A percentile compares a stretch with the other conserved stretches of the same genome.
phyloP scores from a whole-genome alignment of 2,797 vertebrate genomes.

The Gorsachius magnificus region DNA sequence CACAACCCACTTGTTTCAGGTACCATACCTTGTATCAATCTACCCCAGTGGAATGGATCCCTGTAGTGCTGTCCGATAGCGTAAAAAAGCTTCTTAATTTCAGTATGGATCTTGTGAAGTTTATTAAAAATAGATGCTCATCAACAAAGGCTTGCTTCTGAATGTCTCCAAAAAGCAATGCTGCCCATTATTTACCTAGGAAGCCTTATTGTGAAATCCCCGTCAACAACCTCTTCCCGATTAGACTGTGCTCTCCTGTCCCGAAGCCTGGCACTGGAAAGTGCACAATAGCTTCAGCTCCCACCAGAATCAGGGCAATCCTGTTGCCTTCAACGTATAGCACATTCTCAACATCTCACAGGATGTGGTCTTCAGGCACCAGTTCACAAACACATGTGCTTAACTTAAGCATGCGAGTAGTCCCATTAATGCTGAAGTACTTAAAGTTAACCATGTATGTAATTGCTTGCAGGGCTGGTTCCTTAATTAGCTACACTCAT shows the following conservation, averaged over 20 bases:
- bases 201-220: background rate
- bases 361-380: constrained; percentile 7
- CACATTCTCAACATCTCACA: background rate
- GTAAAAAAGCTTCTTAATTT: background rate
- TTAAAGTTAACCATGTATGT: constrained; percentile 52
- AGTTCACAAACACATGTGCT: constrained; percentile 28
- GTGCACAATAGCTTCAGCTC: background rate
- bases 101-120: background rate
- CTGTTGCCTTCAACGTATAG: background rate
- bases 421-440: constrained; percentile 23
- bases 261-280: background rate
- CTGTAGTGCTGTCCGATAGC: background rate
- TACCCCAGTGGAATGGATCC: background rate
- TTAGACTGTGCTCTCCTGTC: background rate
- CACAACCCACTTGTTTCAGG: background rate
- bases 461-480: constrained; percentile 51
- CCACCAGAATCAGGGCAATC: background rate
- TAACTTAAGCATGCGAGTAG: constrained; percentile 28
- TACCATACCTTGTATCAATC: background rate
- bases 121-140: background rate
- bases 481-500: constrained; percentile 58
- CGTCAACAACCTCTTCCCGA: background rate
- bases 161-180: background rate
- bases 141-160: background rate
- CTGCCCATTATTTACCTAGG: background rate